Conservation (phyloP, 2,888 invertebrate species). For the Nasonovia ribisnigri region DNA sequence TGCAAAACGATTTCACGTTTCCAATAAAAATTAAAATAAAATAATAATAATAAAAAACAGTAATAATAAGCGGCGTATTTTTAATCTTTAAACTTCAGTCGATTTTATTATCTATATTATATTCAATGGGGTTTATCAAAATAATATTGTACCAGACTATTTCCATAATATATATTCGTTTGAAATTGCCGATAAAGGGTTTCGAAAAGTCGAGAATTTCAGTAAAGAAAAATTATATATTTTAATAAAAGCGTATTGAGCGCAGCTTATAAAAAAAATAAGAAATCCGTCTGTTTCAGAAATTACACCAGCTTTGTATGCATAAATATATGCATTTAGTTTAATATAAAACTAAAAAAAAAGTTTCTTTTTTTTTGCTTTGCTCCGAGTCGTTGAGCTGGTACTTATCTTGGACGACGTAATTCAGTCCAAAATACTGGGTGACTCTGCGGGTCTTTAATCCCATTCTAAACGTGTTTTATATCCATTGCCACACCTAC, state of each 20-base stretch:
- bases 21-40: not conserved
- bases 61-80: not conserved
- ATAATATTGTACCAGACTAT: not conserved
- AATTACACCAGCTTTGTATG: slow-evolving; percentile 8
- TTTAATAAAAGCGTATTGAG: slow-evolving; percentile 8
- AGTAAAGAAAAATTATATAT: not conserved
- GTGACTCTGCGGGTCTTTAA: slow-evolving; percentile 37
- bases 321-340: not conserved
- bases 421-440: slow-evolving; percentile 43
- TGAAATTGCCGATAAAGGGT: not conserved
- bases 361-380: not conserved
- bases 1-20: not conserved
- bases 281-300: slow-evolving; percentile 5
- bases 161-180: not conserved
- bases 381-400: slow-evolving; percentile 13
- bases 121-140: not conserved
- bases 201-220: not conserved
- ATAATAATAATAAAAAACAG: not conserved
- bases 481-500: slow-evolving; percentile 51
- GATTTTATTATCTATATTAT: not conserved
- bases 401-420: slow-evolving; percentile 44
- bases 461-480: slow-evolving; percentile 57
- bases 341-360: slow-evolving; percentile 39
- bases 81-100: not conserved
- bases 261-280: slow-evolving; percentile 23